Evolutionary conservation across 2,797 vertebrate species (phyloP), one percentile per base, ranked within the genome.

Genomic region (Fringilla coelebs): DNA sequence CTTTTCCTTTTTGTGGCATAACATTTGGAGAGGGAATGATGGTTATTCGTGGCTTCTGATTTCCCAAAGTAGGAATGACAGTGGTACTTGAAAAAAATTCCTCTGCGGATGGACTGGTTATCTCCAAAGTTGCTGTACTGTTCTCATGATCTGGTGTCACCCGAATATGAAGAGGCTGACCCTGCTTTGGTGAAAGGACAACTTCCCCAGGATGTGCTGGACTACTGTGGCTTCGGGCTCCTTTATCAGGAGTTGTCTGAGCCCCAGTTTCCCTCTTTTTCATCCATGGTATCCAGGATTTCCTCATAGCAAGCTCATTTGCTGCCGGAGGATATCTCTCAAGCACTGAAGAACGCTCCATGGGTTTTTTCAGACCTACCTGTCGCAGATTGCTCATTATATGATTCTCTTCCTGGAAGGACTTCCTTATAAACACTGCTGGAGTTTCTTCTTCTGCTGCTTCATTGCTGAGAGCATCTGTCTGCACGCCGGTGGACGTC

Each of bases 31-130:
- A 98, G 3, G 99, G 99, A 89, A 99, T 98, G 34, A 99, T 99
- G 54, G 99, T 99, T 94, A 99, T 99, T 60, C 98, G 98, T 54
- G 99, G 99, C 70, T 98, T 99, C 96, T 99, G 99, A 54, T 98
- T 98, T 46, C 99, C 99, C 29, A 99, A 97, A 31, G 99, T 99
- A 11, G 99, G 99, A 97, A 99, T 99, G 95, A 99, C 98, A 17
- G 99, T 98, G 66, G 99, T 98, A 91, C 98, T 99, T 60, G 99
- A 99, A 97, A 99, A 99, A 96, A 99, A 99, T 49, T 99, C 99
- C 65, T 99, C 99, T 0, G 98, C 98, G 2, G 98, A 98, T 13
- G 99, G 99, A 88, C 99, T 98, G 21, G 98, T 99, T 97, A 99
- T 99, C 97, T 99, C 99, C 97, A 99, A 83, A 46, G 99, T 99